Base-by-base conservation (phyloP, 64 coral and sea anemone species). In the Montipora capricornis region DNA sequence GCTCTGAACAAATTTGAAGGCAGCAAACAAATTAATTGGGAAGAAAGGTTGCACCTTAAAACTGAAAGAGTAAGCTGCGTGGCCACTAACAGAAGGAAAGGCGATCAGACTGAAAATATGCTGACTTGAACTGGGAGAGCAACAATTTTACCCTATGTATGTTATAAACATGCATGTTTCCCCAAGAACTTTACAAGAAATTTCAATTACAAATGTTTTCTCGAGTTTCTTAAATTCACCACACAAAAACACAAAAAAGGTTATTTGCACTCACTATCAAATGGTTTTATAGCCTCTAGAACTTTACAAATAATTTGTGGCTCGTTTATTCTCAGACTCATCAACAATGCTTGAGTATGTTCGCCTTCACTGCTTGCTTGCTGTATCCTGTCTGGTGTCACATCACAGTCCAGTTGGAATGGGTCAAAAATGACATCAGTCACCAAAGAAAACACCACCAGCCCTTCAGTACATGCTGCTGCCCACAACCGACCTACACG, bases 261-360 rank as follows among this genome's bases (percentile, higher is more conserved):
- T 11, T 57, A 11, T 11, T 57, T 8, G 53, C 20, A 95, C 97
- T 55, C 88, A 99, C 98, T 92, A 78, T 99, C 98, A 45, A 49
- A 49, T 49, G 85, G 29, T 68, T 89, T 89, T 47, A 96, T 78
- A 80, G 76, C 89, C 84, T 99, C 98, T 73, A 99, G 90, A 20
- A 99, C 98, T 75, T 99, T 88, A 88, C 87, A 81, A 77, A 99
- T 93, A 1, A 99, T 55, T 7, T 95, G 79, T 76, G 89, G 90
- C 29, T 99, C 98, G 73, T 99, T 99, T 1, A 99, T 60, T 53
- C 98, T 90, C 20, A 99, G 94, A 68, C 98, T 94, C 80, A 99
- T 68, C 4, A 96, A 79, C 59, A 99, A 20, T 17, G 98, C 98
- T 24, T 87, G 88, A 10, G 94, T 86, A 44, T 90, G 86, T 84